Evolutionary conservation across 2,113 vertebrate genomes (phyloP).

Genomic region (Dendropsophus ebraccatus): DNA sequence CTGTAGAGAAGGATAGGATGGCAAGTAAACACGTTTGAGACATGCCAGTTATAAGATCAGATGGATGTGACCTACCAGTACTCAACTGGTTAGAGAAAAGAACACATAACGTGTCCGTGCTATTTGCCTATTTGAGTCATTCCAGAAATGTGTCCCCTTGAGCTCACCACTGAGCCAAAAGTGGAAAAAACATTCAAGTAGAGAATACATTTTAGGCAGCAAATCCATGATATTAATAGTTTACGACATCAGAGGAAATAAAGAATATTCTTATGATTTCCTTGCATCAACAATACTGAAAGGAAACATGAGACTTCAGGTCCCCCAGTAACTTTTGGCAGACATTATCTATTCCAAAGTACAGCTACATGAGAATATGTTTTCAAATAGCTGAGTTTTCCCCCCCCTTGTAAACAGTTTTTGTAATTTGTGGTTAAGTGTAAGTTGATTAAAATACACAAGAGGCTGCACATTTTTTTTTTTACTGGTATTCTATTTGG

Average conservation of each 20-base stretch:
- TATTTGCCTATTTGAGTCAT: background rate
- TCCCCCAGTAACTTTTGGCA: slow-evolving; percentile 9
- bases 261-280: background rate
- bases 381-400: no score
- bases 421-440: background rate
- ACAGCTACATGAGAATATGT: background rate
- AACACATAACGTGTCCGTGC: background rate
- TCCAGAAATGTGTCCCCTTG: background rate
- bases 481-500: no score
- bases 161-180: slow-evolving; percentile 5
- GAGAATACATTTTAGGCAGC: background rate
- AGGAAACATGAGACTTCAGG: background rate
- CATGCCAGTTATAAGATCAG: background rate
- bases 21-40: slow-evolving; percentile 25
- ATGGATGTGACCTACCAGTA: background rate
- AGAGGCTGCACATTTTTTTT: background rate
- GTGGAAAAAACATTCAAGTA: background rate
- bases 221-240: slow-evolving; percentile 31
- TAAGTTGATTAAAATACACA: background rate
- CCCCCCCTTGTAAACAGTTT: background rate
- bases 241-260: slow-evolving; percentile 16
- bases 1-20: slow-evolving; percentile 23
- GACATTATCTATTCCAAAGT: background rate
- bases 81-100: background rate
- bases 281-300: background rate